Evolutionary conservation across 2,113 vertebrate genomes (phyloP), one percentile per base, ranked within the genome.

Genomic region (Myrmecophaga tridactyla): DNA sequence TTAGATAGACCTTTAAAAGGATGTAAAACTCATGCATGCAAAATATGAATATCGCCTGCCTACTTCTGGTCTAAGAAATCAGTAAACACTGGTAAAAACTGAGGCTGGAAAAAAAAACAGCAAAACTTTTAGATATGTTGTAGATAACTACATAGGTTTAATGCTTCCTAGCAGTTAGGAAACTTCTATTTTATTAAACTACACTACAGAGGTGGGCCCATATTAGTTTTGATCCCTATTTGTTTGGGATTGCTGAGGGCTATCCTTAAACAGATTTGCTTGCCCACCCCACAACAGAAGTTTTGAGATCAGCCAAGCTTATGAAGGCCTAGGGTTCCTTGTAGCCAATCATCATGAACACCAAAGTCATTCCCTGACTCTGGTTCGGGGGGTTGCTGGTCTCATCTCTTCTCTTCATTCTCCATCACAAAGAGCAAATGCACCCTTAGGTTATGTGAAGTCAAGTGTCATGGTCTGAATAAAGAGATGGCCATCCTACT

Each of bases 1-100:
- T 73, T 56, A 85, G 23, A 94, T 90, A 85, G 23, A 94, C 90
- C 63, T 83, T 87, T 93, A 65, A 41, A 91, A 73, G 27, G 17
- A 84, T 18, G 27, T 60, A 89, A 92, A 58, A 81, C 4, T 83
- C 69, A 83, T 25, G 14, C 29, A 58, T 10, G 27, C 13, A 0
- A 93, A 94, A 72, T 9, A 73, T 46, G 12, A 82, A 73, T 58
- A 67, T 63, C 86, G 14, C 63, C 34, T 69, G 41, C 70, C 23
- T 56, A 8, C 9, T 90, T 97, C 82, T 85, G 87, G 53, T 17
- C 13, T 43, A 63, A 23, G 34, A 95, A 80, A 39, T 73, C 65
- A 72, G 46, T 56, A 67, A 76, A 65, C 11, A 10, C 7, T 60
- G n/a, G 18, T 34, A 46, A 87, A 90, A 94, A 89, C 78, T 51